Evolutionary conservation across 64 coral and sea anemone genomes (phyloP), one percentile per base, ranked within the genome.

Genomic region (Catalaphyllia jardinei): DNA sequence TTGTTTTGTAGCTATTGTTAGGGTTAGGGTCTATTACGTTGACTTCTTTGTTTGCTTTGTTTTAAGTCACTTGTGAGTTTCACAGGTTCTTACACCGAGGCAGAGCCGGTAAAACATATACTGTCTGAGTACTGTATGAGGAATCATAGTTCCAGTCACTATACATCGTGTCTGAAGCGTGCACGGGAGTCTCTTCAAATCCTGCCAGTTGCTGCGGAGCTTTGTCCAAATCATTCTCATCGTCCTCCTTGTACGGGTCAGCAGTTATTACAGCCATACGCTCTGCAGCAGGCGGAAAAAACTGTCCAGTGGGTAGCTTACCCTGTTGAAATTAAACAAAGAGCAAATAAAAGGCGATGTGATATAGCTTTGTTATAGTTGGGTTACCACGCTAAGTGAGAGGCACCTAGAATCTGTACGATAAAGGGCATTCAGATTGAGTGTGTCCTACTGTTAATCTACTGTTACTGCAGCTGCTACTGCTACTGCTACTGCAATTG

Each of bases 131-230:
- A 54, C 1, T 67, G 2, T 22, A 6, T 24, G 0, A 69, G 33
- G 28, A 59, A 79, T 52, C 24, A 33, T 33, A 57, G 17, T 76
- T 25, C n/a, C n/a, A n/a, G n/a, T n/a, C 10, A 59, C 78, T 91
- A 22, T 80, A 97, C 95, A 97, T 72, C n/a, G 95, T 97, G 73
- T 97, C 95, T 59, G 88, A 77, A 3, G 95, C 73, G 62, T 97
- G 95, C 31, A 97, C 91, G 0, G 95, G 91, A 8, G 91, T 97
- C 72, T 97, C 95, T 49, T 97, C 95, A 64, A 38, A 88, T 10
- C 91, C 95, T 22, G 95, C 83, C 19, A 97, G 84, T 29, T 97
- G 95, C 60, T 91, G 94, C 29, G 94, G 94, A 8, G 79, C 94
- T 86, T 19, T 62, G 2, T 88, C 74, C 8, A 61, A 73, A 39